phyloP scores from a whole-genome alignment of 2,113 vertebrate genomes.

The Oenanthe oenanthe region DNA sequence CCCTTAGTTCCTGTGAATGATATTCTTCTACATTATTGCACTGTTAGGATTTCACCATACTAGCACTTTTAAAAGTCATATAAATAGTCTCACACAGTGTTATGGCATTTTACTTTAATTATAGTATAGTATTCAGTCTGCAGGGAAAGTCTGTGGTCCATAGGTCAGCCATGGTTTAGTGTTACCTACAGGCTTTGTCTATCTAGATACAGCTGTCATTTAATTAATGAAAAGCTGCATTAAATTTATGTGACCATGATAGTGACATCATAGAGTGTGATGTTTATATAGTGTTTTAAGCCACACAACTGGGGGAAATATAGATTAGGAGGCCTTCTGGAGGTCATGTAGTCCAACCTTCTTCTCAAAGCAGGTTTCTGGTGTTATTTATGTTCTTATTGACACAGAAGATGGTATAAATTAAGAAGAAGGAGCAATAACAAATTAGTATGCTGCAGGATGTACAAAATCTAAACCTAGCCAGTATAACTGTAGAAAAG shows the following conservation, averaged over 20 bases:
- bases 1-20: neutral
- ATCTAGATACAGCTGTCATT: neutral
- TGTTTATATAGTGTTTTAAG: neutral
- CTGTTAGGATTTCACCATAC: neutral
- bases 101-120: neutral
- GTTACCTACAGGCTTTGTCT: neutral
- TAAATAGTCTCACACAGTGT: neutral
- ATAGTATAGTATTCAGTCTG: neutral
- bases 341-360: neutral
- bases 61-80: neutral
- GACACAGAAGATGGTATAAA: neutral
- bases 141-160: neutral
- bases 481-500: neutral
- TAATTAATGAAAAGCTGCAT: neutral
- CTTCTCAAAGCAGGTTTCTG: neutral
- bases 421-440: neutral
- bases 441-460: neutral
- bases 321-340: neutral
- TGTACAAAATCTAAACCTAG: neutral
- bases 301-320: neutral
- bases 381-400: neutral
- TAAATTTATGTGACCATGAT: neutral
- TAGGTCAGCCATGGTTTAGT: neutral
- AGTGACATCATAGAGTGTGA: no score
- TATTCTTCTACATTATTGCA: neutral